Conservation (phyloP, 2,888 invertebrate species). For the Polyommatus iphigenia region DNA sequence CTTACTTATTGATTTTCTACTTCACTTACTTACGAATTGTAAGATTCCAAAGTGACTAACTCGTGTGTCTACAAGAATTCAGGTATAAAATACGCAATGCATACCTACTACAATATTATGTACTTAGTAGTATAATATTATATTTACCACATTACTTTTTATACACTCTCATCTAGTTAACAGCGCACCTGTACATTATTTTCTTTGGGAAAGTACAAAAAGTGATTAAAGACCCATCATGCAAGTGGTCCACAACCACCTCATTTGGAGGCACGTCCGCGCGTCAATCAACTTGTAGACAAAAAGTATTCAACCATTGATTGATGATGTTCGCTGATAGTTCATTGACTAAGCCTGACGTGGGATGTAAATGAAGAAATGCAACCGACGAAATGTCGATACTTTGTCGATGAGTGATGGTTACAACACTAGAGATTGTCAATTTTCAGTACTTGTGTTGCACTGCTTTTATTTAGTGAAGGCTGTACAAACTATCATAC, state of each 20-base stretch:
- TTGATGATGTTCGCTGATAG: slow-evolving; percentile 59
- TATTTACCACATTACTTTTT: not conserved
- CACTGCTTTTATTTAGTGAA: not conserved
- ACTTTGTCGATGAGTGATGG: not conserved
- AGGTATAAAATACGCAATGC: not conserved
- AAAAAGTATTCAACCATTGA: slow-evolving; percentile 64
- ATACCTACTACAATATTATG: not conserved
- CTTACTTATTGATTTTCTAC: too few species aligned
- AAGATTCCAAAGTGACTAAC: not conserved
- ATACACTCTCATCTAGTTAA: not conserved
- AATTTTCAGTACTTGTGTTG: not conserved
- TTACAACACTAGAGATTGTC: slow-evolving; percentile 5
- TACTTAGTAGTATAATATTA: not conserved
- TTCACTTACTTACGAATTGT: too few species aligned
- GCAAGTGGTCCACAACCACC: slow-evolving; percentile 48
- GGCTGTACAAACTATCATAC: too few species aligned
- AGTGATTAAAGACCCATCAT: slow-evolving; percentile 34
- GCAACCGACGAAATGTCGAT: slow-evolving; percentile 2
- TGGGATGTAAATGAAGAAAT: slow-evolving; percentile 33
- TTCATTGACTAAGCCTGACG: slow-evolving; percentile 56
- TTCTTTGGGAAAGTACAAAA: slow-evolving; percentile 27
- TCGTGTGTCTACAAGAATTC: not conserved
- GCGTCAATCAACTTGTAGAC: slow-evolving; percentile 64
- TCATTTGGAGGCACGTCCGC: slow-evolving; percentile 73
- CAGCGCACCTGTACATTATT: slow-evolving; percentile 4